Evolutionary conservation across 2,113 vertebrate genomes (phyloP).

Genomic region (Scortum barcoo): DNA sequence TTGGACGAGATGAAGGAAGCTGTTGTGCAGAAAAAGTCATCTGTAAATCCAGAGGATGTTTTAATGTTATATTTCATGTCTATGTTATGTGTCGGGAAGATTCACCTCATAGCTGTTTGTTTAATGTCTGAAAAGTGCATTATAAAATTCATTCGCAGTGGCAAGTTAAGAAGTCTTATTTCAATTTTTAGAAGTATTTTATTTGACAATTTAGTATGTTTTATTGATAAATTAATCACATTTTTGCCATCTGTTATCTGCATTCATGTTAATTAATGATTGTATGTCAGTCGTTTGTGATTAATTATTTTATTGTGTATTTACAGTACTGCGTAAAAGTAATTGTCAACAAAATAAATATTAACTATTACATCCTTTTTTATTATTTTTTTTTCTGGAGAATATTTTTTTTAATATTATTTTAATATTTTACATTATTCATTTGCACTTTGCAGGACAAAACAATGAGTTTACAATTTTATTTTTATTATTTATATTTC

Average conservation of each 20-base stretch:
- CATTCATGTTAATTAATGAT: not conserved
- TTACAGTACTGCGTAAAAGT: not conserved
- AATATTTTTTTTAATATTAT: not conserved
- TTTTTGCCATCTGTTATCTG: not conserved
- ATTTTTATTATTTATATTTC: not conserved
- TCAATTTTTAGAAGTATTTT: no score
- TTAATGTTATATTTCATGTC: not conserved
- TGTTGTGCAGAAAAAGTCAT: not conserved
- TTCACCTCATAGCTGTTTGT: not conserved
- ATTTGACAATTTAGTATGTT: no score
- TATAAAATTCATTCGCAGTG: not conserved
- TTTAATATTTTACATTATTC: not conserved
- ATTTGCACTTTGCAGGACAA: not conserved
- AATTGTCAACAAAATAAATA: not conserved
- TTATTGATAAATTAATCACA: no score
- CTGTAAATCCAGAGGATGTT: not conserved
- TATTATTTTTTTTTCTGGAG: no score
- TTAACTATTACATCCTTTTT: not conserved
- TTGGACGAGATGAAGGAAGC: not conserved
- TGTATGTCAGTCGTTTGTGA: no score
- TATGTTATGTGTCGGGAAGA: no score
- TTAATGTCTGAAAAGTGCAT: slow-evolving; percentile 7
- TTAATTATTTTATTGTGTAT: not conserved
- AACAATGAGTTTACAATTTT: not conserved
- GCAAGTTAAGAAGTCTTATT: not conserved